Evolutionary conservation across 1,140 invertebrate genomes (phyloP).

Genomic region (Sarcophaga peregrina): DNA sequence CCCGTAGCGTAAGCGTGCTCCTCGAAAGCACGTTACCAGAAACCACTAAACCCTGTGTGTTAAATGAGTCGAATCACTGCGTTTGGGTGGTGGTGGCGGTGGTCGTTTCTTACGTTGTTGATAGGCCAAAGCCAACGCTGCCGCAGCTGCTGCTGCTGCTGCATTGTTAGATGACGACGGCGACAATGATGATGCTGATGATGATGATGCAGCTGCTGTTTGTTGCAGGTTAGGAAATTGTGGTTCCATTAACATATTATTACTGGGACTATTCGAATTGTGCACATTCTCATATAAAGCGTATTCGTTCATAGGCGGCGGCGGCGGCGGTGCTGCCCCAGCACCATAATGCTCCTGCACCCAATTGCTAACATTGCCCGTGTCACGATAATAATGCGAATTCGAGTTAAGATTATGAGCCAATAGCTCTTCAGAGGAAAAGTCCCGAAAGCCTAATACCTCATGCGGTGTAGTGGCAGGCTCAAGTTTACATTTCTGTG

Average conservation of each 20-base stretch:
- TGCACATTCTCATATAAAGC: conserved; percentile 66
- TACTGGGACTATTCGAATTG: conserved; percentile 50
- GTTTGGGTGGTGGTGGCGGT: conserved; percentile 82
- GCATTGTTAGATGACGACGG: not conserved
- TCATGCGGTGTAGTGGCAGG: conserved; percentile 87
- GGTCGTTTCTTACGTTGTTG: conserved; percentile 71
- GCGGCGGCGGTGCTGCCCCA: conserved; percentile 45
- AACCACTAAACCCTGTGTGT: conserved; percentile 64
- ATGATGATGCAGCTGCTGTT: not conserved
- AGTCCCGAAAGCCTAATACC: conserved; percentile 88
- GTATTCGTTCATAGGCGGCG: conserved; percentile 53
- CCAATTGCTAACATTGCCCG: conserved; percentile 88
- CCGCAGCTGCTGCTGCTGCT: conserved; percentile 46
- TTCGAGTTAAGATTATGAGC: conserved; percentile 58
- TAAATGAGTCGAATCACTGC: conserved; percentile 82
- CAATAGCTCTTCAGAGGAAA: conserved; percentile 57
- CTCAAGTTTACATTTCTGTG: conserved; percentile 89
- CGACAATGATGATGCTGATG: not conserved
- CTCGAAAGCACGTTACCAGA: conserved; percentile 16
- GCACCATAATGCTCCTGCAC: conserved; percentile 87
- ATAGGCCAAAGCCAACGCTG: conserved; percentile 46
- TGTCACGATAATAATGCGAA: conserved; percentile 75
- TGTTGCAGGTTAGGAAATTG: conserved; percentile 41
- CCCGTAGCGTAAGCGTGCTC: not conserved
- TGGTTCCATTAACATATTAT: conserved; percentile 35